Conservation (phyloP, 2,113 vertebrate genomes). For the Scomber japonicus region DNA sequence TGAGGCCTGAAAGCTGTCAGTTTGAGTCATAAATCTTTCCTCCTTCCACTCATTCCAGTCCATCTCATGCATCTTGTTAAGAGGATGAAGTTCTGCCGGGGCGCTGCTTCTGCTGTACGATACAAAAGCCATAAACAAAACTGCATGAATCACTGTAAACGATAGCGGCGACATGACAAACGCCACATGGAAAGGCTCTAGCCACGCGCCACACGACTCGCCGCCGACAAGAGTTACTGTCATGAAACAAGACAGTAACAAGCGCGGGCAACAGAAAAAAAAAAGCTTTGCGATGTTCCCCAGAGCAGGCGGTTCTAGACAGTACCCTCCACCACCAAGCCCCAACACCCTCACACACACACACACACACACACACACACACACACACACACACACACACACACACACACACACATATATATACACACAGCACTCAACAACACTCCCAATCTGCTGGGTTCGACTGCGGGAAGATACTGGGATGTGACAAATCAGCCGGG, state of each 20-base stretch:
- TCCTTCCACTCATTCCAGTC: slow-evolving; percentile 2
- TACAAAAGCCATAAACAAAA: slow-evolving; percentile 52
- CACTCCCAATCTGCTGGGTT: slow-evolving; percentile 62
- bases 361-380: neutral
- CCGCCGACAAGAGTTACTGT: slow-evolving; percentile 30
- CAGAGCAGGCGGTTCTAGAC: slow-evolving; percentile 49
- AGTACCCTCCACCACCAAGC: slow-evolving; percentile 7
- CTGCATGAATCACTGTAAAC: slow-evolving; percentile 55
- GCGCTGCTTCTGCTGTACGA: slow-evolving; percentile 46
- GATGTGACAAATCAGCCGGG: slow-evolving; percentile 78
- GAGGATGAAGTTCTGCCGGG: slow-evolving; percentile 38
- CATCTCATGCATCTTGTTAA: slow-evolving; percentile 51
- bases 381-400: slow-evolving; percentile 27
- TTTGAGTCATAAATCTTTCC: slow-evolving; percentile 42
- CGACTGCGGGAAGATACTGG: slow-evolving; percentile 55
- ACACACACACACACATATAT: neutral
- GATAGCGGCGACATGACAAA: slow-evolving; percentile 49
- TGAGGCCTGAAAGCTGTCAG: slow-evolving; percentile 11
- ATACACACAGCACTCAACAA: slow-evolving; percentile 30
- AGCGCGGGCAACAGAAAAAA: slow-evolving; percentile 32
- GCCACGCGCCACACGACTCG: slow-evolving; percentile 8
- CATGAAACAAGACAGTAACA: slow-evolving; percentile 56
- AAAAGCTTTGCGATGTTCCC: slow-evolving; percentile 54
- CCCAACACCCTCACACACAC: neutral
- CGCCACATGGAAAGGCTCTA: slow-evolving; percentile 34